Base-by-base conservation (phyloP, 1,140 invertebrate species). In the Eriosoma lanigerum region DNA sequence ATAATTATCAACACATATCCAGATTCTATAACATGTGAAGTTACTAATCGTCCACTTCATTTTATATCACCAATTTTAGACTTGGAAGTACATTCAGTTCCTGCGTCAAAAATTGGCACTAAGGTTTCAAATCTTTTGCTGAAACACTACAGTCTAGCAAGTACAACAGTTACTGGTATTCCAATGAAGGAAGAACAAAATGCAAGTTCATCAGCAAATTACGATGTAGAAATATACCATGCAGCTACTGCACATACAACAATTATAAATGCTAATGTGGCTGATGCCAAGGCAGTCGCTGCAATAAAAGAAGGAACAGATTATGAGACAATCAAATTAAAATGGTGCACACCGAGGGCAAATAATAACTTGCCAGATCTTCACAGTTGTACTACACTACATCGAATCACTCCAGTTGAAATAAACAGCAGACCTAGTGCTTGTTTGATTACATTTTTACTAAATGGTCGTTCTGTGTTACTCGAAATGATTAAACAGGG, bases 101-200 rank as follows among this genome's bases (percentile, higher is more conserved):
- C 87, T 87, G 78, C 88, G 84, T 60, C 86, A 84, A 46, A 83
- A 84, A 85, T 91, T 32, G 88, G 91, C 0, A 89, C 87, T 80
- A 91, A 94, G 83, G 85, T 95, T 13, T 91, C 92, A 0, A 89
- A 92, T 72, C 85, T 94, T 1, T 93, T 94, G 80, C 85, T 94
- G 81, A 89, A 90, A 10, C 96, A 98, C 86, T 98, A 97, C 84
- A 90, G 94, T 85, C 87, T 99, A n/a, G 92, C 95, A 1, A 96
- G 93, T 75, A 98, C 97, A 17, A 98, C 96, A 1, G 96, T 99
- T 0, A 98, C 96, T 32, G 96, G 96, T 44, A 99, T 99, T 84
- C 97, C 96, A 6, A 99, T 99, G 97, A 99, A 99, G 88, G 97
- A 99, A 87, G 97, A 99, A 87, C 96, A 98, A 88, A 98, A 98